Base-by-base conservation (phyloP, 2,797 vertebrate species). In the Myotis planiceps region DNA sequence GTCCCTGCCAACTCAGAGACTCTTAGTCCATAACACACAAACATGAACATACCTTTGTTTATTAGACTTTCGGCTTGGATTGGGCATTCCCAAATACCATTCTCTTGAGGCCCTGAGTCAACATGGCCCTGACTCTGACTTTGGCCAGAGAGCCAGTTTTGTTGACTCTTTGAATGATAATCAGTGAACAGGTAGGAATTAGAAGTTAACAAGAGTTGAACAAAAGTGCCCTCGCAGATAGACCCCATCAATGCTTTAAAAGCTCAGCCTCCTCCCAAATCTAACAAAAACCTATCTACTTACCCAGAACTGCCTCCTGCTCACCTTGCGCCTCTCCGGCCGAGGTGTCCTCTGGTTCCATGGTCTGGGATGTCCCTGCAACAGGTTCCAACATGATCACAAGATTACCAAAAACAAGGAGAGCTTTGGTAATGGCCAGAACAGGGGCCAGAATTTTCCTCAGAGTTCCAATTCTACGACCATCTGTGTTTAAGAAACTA, bases 301-400 rank as follows among this genome's bases (percentile, higher is more conserved):
- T 32, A 76, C 91, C 75, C n/a, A 80, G 34, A 45, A 18, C 16
- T 65, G 55, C 21, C 85, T 95, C 89, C 14, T 84, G 72, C 76
- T 29, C 45, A 45, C 8, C 32, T 29, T 80, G 84, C n/a, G 2
- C 29, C 60, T 81, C 75, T 27, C 25, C 25, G 0, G 29, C 3
- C 12, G 21, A 51, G 6, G 13, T 60, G 29, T 89, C 87, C 10
- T 79, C 89, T 69, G 68, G 45, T 74, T 5, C 8, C 34, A 32
- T 18, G 4, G 25, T 66, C 72, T 65, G 58, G 37, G 63, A 3
- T 51, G 65, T 10, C 79, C 86, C 96, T 97, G 72, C 6, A 95
- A 93, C 21, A 91, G 45, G 16, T 92, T 82, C 39, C 85, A 90
- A 86, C 1, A 86, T n/a, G 16, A 92, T 71, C 27, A 51, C 69